phyloP scores from a whole-genome alignment of 2,888 invertebrate genomes.

The Willowsia nigromaculata region DNA sequence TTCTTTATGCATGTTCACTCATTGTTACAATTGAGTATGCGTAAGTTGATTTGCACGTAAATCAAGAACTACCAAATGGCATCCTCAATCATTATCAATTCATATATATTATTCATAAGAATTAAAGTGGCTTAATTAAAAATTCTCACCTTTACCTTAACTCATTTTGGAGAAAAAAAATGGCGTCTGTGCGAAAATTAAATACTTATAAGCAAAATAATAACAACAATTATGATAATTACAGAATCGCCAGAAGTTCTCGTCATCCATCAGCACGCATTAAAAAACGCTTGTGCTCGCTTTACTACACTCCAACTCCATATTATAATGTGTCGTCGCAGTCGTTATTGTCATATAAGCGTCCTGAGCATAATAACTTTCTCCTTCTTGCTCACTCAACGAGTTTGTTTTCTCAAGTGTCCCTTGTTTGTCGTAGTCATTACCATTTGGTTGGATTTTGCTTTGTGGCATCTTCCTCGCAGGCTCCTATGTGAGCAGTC shows the following conservation, averaged over 20 bases:
- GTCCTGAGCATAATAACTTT: constrained; percentile 58
- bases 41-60: too few relatives aligned
- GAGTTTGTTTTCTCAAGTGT: constrained; percentile 64
- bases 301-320: too few relatives aligned
- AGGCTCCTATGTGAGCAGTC: not conserved
- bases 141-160: constrained; percentile 67
- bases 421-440: constrained; percentile 67
- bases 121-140: constrained; percentile 53
- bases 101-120: constrained; percentile 7
- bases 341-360: not conserved
- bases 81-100: not conserved
- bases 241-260: constrained; percentile 54
- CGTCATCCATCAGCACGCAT: constrained; percentile 25
- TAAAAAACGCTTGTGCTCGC: not conserved
- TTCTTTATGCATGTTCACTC: constrained; percentile 26
- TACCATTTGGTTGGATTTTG: constrained; percentile 15
- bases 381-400: constrained; percentile 67
- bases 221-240: constrained; percentile 70
- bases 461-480: constrained; percentile 31
- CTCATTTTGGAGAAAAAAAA: constrained; percentile 54
- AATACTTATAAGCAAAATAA: constrained; percentile 61
- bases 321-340: not conserved
- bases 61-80: not conserved
- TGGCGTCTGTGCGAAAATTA: constrained; percentile 58
- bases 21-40: not conserved